Evolutionary conservation across 2,888 invertebrate species (phyloP).

Genomic region (Prosapia bicincta): DNA sequence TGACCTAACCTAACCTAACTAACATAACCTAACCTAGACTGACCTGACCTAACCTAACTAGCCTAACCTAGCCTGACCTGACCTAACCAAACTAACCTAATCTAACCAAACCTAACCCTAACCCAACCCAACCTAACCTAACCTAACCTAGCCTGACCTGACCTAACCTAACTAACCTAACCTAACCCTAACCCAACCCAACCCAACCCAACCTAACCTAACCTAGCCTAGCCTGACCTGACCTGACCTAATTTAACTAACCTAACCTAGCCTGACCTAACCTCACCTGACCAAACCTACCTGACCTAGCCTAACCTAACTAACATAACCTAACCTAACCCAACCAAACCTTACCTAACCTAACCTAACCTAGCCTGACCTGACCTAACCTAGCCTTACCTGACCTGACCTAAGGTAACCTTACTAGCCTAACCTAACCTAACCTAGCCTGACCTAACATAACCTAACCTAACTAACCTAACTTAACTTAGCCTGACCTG

Average conservation of each 20-base stretch:
- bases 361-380: constrained; percentile 13
- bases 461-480: not conserved
- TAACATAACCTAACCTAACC: constrained; percentile 30
- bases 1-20: constrained; percentile 24
- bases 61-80: constrained; percentile 22
- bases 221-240: constrained; percentile 25
- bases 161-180: constrained; percentile 20
- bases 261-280: constrained; percentile 32
- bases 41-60: constrained; percentile 21
- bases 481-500: not conserved
- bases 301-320: constrained; percentile 30
- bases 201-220: constrained; percentile 30
- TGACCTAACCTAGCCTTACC: constrained; percentile 32
- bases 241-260: constrained; percentile 30
- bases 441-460: constrained; percentile 23
- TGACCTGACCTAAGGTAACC: constrained; percentile 5
- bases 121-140: constrained; percentile 22
- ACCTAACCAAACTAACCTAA: constrained; percentile 17
- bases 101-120: constrained; percentile 25
- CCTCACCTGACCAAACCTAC: constrained; percentile 27
- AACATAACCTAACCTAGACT: no score
- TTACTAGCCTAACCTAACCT: constrained; percentile 23
- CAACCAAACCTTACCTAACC: constrained; percentile 19
- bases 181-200: constrained; percentile 19
- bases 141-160: constrained; percentile 20